These are phyloP conservation scores for Neodon shergylaensis DNA, from an alignment of 2,113 vertebrate species.

Conservation along the genomic window DNA sequence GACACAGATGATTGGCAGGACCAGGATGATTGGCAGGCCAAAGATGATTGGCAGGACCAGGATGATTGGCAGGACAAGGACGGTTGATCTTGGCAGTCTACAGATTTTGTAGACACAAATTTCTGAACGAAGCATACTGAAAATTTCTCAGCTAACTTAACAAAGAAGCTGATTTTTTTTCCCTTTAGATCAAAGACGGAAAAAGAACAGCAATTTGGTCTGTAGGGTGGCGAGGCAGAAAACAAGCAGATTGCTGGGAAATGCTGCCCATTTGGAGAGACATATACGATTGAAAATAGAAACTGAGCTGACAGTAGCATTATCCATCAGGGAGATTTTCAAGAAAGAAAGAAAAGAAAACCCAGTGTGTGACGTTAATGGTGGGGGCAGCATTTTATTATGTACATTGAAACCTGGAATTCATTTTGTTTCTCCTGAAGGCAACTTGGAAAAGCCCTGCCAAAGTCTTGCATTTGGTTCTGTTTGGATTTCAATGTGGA, in stretches of 20 bases:
- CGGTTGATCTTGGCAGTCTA: not conserved
- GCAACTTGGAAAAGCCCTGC: not conserved
- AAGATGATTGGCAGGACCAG: too few relatives aligned
- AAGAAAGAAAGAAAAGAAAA: not conserved
- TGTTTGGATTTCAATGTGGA: constrained; percentile 9
- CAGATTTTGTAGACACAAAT: constrained; percentile 1
- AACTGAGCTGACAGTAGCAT: not conserved
- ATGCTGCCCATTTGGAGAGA: constrained; percentile 16
- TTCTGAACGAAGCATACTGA: not conserved
- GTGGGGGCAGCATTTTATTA: not conserved
- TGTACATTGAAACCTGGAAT: not conserved
- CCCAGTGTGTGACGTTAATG: not conserved
- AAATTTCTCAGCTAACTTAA: constrained; percentile 29
- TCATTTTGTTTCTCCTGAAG: constrained; percentile 26
- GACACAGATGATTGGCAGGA: not conserved
- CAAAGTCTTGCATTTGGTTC: constrained; percentile 8
- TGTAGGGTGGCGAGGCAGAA: not conserved
- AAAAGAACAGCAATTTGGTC: not conserved
- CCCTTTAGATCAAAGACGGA: not conserved
- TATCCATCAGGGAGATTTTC: not conserved
- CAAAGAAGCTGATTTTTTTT: not conserved
- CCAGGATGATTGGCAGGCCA: too few relatives aligned
- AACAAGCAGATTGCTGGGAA: not conserved
- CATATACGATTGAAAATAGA: not conserved
- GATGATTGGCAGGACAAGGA: not conserved